Percentiles rank a stretch among this genome's conserved stretches.
Conservation (phyloP, 2,113 vertebrate species). For the Percopsis transmontana region DNA sequence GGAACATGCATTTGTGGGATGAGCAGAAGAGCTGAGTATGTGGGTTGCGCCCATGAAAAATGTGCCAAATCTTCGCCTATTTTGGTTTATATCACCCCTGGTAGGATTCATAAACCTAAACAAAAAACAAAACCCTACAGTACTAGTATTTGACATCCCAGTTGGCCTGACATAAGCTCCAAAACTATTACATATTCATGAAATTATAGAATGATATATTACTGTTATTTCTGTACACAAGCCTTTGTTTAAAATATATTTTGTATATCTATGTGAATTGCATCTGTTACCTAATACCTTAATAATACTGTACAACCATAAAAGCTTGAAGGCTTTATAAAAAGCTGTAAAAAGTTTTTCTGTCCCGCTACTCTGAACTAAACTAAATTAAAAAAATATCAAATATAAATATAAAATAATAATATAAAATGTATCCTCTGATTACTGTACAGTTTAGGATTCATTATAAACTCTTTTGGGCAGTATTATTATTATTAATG, state of each 20-base stretch:
- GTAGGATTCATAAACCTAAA: slow-evolving; percentile 28
- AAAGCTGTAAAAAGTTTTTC: too few species aligned
- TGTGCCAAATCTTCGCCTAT: too few species aligned
- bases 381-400: not conserved
- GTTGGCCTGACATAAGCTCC: not conserved
- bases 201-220: not conserved
- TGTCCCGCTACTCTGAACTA: not conserved
- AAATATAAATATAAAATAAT: not conserved
- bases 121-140: slow-evolving; percentile 27
- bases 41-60: too few species aligned
- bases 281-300: too few species aligned
- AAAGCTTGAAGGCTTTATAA: too few species aligned
- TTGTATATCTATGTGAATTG: not conserved
- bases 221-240: not conserved
- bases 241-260: too few species aligned
- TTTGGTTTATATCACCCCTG: slow-evolving; percentile 53
- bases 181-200: not conserved
- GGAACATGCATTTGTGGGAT: too few species aligned
- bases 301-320: too few species aligned
- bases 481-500: not conserved
- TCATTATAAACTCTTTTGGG: not conserved
- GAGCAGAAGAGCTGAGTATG: too few species aligned
- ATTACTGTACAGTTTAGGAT: not conserved
- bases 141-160: not conserved
- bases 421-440: not conserved